These are phyloP conservation scores for Pipra filicauda DNA, from an alignment of 2,113 vertebrate genomes.

Conservation along the genomic window DNA sequence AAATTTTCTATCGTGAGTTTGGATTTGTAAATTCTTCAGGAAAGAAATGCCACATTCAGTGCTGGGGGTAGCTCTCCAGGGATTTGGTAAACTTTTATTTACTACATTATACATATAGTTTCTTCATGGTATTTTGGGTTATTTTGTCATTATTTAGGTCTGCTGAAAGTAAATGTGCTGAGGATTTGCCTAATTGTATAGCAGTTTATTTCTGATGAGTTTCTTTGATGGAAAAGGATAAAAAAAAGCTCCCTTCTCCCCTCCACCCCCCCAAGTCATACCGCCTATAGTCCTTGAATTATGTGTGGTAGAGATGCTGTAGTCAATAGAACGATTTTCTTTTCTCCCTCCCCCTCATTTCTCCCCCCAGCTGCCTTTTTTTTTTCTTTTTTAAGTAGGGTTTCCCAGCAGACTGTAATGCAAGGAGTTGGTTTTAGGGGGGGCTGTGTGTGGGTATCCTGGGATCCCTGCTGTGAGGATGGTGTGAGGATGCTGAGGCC, in stretches of 20 bases:
- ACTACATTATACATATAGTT: not conserved
- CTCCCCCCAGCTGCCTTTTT: not conserved
- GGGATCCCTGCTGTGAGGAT: not conserved
- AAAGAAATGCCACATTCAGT: not conserved
- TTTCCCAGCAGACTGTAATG: not conserved
- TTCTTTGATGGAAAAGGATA: constrained; percentile 13
- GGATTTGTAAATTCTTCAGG: not conserved
- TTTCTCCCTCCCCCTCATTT: not conserved
- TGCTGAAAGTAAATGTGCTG: constrained; percentile 36
- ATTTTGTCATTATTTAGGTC: constrained; percentile 46
- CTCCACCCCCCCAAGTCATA: not conserved
- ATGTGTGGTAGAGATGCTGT: constrained; percentile 46
- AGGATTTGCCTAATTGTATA: constrained; percentile 50
- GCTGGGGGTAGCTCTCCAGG: not conserved
- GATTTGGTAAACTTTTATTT: constrained; percentile 56
- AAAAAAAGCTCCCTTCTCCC: not conserved
- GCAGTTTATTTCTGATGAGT: constrained; percentile 32
- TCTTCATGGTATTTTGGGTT: not conserved
- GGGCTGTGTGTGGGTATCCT: not conserved
- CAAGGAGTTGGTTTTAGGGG: not conserved
- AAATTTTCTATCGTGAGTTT: not conserved
- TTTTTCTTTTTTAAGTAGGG: not conserved
- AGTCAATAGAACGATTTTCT: constrained; percentile 36
- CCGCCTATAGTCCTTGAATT: not conserved
- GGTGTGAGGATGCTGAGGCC: not conserved